Percentiles rank a stretch among this genome's conserved stretches.
phyloP scores from a whole-genome alignment of 2,888 invertebrate species.

The Lamellibrachia satsuma region DNA sequence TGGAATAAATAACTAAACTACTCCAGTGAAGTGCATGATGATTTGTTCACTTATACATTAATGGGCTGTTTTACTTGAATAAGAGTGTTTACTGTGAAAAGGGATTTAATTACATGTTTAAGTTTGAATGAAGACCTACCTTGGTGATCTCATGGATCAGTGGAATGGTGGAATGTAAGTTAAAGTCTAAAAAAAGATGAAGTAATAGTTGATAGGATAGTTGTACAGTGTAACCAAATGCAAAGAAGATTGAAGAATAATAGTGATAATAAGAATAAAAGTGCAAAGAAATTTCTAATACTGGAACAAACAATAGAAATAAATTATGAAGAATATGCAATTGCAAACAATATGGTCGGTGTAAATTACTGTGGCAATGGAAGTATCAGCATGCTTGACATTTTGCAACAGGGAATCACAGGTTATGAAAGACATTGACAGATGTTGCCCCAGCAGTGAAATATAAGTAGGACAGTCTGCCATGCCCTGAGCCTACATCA shows the following conservation, averaged over 20 bases:
- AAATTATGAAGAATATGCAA: background rate
- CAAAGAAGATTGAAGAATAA: too few relatives aligned
- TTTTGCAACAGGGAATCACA: background rate
- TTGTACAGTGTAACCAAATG: background rate
- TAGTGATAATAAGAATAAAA: background rate
- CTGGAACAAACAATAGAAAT: background rate
- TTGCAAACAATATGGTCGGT: background rate
- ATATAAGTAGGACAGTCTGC: background rate
- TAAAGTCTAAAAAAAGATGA: background rate
- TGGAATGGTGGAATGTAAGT: background rate
- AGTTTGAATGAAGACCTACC: background rate
- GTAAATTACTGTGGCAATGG: background rate
- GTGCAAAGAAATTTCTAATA: background rate
- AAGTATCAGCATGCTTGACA: background rate
- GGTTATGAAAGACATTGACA: conserved; percentile 1
- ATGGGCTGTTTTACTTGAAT: background rate
- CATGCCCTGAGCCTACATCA: background rate
- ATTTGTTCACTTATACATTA: background rate
- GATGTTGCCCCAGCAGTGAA: conserved; percentile 13
- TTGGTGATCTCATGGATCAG: background rate
- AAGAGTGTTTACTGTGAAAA: background rate
- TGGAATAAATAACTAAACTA: background rate
- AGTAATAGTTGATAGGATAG: background rate
- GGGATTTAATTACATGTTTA: conserved; percentile 5
- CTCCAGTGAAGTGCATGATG: background rate